Evolutionary conservation across 2,888 invertebrate species (phyloP).

Genomic region (Monopis laevigella): DNA sequence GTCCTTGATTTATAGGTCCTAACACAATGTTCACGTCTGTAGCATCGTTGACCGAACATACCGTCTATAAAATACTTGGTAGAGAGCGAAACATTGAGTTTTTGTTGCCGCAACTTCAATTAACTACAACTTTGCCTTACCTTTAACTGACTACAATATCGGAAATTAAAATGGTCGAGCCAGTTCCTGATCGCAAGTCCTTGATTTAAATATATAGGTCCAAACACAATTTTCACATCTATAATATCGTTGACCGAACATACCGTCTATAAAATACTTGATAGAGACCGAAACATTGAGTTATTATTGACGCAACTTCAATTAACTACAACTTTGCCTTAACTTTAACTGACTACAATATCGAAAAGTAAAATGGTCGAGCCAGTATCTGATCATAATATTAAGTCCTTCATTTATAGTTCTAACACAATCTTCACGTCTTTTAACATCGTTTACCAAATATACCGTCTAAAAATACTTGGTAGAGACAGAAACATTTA

Average conservation of each 20-base stretch:
- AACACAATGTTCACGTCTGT: conserved; percentile 4
- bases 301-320: too few relatives aligned
- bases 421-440: conserved; percentile 3
- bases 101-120: too few relatives aligned
- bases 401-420: conserved; percentile 1
- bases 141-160: too few relatives aligned
- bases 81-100: too few relatives aligned
- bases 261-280: background rate
- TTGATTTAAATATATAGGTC: conserved; percentile 8
- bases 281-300: too few relatives aligned
- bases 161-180: conserved; percentile 6
- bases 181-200: background rate
- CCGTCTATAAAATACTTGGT: too few relatives aligned
- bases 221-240: conserved; percentile 2
- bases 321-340: too few relatives aligned
- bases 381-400: conserved; percentile 2
- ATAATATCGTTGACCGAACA: conserved; percentile 6
- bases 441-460: conserved; percentile 7
- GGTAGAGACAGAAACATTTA: too few relatives aligned
- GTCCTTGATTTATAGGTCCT: conserved; percentile 2
- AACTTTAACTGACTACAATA: too few relatives aligned
- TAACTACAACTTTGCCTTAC: too few relatives aligned
- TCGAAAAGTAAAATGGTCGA: conserved; percentile 4
- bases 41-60: conserved; percentile 8
- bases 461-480: background rate